Evolutionary conservation across 2,113 vertebrate species (phyloP).

Genomic region (Siniperca chuatsi): DNA sequence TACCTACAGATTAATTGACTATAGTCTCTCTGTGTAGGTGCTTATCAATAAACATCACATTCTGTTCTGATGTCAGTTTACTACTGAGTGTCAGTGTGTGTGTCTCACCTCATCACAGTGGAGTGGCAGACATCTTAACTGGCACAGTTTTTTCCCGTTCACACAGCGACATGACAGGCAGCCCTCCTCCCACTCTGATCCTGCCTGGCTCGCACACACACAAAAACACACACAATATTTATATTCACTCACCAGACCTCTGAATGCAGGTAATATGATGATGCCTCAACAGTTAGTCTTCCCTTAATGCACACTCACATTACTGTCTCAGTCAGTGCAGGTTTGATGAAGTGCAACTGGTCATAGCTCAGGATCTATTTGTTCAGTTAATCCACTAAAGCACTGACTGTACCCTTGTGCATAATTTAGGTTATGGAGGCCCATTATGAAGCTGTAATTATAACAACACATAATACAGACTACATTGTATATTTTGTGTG

Average conservation of each 20-base stretch:
- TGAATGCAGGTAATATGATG: conserved; percentile 9
- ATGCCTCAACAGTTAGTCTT: conserved; percentile 1
- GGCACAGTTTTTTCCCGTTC: conserved; percentile 74
- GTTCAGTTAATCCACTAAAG: background rate
- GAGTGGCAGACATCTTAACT: conserved; percentile 67
- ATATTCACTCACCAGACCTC: background rate
- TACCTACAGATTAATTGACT: background rate
- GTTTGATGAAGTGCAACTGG: conserved; percentile 15
- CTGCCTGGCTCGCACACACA: conserved; percentile 70
- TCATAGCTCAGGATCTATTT: background rate
- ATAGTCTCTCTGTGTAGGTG: background rate
- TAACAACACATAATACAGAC: background rate
- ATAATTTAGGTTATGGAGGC: background rate
- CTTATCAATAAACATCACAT: background rate
- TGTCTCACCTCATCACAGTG: conserved; percentile 74
- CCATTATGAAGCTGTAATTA: conserved; percentile 28
- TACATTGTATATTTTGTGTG: background rate
- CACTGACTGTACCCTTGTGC: background rate
- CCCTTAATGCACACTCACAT: conserved; percentile 22
- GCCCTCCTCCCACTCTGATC: conserved; percentile 78
- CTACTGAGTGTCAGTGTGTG: background rate
- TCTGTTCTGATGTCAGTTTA: background rate
- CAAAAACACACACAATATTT: conserved; percentile 28
- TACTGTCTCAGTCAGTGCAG: background rate
- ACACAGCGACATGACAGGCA: conserved; percentile 77